Percentiles rank a stretch among this genome's conserved stretches.
Conservation (phyloP, 1,140 invertebrate genomes). For the Conus ventricosus region DNA sequence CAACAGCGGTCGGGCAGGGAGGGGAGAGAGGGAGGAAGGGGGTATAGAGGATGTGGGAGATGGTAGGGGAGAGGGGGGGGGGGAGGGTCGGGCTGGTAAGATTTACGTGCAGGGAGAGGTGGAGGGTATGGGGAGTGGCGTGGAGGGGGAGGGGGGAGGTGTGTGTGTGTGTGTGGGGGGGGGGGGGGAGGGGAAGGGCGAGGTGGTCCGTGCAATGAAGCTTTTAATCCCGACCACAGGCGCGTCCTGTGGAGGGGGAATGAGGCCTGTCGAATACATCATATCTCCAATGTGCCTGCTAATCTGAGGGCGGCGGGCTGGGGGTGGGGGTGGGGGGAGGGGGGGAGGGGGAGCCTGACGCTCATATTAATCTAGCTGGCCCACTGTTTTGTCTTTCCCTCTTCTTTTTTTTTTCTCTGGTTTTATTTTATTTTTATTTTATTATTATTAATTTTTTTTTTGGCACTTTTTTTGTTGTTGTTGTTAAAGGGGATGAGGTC, state of each 20-base stretch:
- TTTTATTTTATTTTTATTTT: no score
- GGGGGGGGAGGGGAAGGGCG: not conserved
- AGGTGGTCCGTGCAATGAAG: not conserved
- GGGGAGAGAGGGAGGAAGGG: not conserved
- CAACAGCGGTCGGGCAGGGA: no score
- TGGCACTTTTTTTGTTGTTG: no score
- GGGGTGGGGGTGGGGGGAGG: not conserved
- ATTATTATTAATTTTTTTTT: no score
- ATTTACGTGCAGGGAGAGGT: not conserved
- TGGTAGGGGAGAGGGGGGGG: not conserved
- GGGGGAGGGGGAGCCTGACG: not conserved
- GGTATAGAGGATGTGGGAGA: not conserved
- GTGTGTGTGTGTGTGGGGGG: not conserved
- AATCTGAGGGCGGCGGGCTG: not conserved
- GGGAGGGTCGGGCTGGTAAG: not conserved
- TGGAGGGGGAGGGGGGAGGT: not conserved
- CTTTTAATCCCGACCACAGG: slow-evolving; percentile 18
- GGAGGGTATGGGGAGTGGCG: not conserved
- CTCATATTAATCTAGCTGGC: slow-evolving; percentile 4
- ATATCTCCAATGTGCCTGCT: slow-evolving; percentile 20
- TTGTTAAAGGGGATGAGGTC: no score
- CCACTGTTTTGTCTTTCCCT: not conserved
- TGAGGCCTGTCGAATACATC: slow-evolving; percentile 28
- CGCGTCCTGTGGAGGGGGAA: not conserved
- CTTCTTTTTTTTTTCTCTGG: not conserved